These are phyloP conservation scores for Hepsetus odoe DNA, from an alignment of 2,113 vertebrate species.

Conservation along the genomic window DNA sequence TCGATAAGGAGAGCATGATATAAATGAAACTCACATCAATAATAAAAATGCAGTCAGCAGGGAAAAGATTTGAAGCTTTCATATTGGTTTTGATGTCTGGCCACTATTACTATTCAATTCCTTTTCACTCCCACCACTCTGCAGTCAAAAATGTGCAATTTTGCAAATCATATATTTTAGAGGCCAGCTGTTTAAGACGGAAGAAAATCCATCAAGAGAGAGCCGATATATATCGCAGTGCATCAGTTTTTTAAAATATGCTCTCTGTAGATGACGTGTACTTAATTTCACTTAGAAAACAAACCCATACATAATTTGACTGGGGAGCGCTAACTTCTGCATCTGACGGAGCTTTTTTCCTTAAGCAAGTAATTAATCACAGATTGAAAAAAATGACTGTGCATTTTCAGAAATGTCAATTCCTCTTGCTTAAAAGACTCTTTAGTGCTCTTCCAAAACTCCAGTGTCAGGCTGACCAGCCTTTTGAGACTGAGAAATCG, in stretches of 20 bases:
- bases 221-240: background rate
- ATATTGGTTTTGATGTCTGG: background rate
- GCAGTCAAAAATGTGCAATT: background rate
- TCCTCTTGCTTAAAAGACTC: too few species aligned
- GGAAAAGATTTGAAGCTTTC: conserved; percentile 2
- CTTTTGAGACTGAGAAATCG: too few species aligned
- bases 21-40: conserved; percentile 5
- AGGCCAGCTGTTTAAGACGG: background rate
- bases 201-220: background rate
- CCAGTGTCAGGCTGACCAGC: too few species aligned
- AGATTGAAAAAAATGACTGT: too few species aligned
- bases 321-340: too few species aligned
- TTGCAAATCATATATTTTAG: conserved; percentile 7
- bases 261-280: too few species aligned
- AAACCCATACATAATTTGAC: too few species aligned
- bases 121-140: background rate
- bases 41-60: conserved; percentile 26
- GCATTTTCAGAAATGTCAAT: too few species aligned
- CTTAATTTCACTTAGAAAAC: too few species aligned
- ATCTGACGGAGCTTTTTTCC: too few species aligned
- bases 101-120: conserved; percentile 12
- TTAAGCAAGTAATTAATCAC: too few species aligned
- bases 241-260: background rate
- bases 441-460: too few species aligned
- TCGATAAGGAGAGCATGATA: background rate